Conservation (phyloP, 2,797 vertebrate species). For the Pogonophryne albipinna region DNA sequence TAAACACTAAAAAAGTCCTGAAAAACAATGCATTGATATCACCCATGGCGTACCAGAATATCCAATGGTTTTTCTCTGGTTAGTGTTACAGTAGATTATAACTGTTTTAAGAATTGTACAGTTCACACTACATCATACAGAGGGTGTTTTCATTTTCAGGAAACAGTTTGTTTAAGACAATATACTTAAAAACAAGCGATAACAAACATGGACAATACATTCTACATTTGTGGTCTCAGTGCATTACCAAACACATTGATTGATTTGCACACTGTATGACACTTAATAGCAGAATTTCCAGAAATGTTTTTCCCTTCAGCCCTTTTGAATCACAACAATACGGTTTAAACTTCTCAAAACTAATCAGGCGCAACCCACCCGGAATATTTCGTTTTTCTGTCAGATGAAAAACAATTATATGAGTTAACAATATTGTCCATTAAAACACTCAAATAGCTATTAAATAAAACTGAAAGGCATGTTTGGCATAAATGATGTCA, state of each 20-base stretch:
- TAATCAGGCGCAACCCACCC: constrained; percentile 7
- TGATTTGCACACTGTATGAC: constrained; percentile 5
- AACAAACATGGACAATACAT: constrained; percentile 2
- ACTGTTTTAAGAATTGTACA: constrained; percentile 7
- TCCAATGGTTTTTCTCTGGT: constrained; percentile 2
- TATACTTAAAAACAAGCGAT: constrained; percentile 10
- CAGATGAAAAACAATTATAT: constrained; percentile 6
- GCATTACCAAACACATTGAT: constrained; percentile 18
- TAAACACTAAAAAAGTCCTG: constrained; percentile 22
- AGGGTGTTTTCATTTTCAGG: not conserved
- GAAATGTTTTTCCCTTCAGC: not conserved
- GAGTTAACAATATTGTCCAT: not conserved
- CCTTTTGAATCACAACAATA: constrained; percentile 12
- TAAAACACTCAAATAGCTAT: constrained; percentile 2
- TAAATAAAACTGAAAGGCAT: constrained; percentile 41
- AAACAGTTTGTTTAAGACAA: not conserved
- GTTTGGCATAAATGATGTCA: constrained; percentile 11
- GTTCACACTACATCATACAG: not conserved
- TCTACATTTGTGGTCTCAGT: constrained; percentile 8
- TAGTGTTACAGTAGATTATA: not conserved
- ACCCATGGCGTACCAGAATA: constrained; percentile 4
- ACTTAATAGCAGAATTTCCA: constrained; percentile 5
- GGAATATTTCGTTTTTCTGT: not conserved
- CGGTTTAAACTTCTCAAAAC: constrained; percentile 4
- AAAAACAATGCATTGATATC: not conserved